These are phyloP conservation scores for Lepidothrix coronata DNA, from an alignment of 2,113 vertebrate species.

Conservation along the genomic window DNA sequence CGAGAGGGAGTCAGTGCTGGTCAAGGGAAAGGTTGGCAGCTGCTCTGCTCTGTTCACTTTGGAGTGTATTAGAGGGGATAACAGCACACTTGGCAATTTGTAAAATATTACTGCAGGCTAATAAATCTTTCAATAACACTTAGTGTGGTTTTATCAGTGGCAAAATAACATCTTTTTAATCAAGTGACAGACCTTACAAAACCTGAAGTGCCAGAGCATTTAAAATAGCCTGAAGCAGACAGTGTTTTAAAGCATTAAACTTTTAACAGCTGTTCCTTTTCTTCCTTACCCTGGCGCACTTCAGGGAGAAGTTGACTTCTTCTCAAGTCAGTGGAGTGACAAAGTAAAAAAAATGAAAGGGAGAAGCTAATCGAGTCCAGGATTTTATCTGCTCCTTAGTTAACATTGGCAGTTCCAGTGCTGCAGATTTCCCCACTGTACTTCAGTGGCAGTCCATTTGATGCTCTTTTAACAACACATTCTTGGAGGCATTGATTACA, in stretches of 20 bases:
- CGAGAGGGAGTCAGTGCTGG: background rate
- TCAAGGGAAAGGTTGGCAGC: background rate
- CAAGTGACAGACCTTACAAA: background rate
- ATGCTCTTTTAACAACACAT: background rate
- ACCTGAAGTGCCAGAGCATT: background rate
- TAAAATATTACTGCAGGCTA: background rate
- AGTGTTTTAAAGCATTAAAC: slow-evolving; percentile 11
- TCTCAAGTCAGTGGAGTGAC: background rate
- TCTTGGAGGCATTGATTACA: background rate
- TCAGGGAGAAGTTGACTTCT: background rate
- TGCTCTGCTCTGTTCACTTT: background rate
- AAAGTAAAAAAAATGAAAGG: background rate
- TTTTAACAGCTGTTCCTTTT: slow-evolving; percentile 9
- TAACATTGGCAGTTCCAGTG: background rate
- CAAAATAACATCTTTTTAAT: background rate
- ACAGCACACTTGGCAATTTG: background rate
- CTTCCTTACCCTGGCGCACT: background rate
- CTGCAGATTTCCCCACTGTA: background rate
- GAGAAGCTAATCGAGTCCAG: background rate
- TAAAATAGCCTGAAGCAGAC: slow-evolving; percentile 6
- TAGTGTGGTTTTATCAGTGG: background rate
- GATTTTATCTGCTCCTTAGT: background rate
- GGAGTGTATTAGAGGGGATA: background rate
- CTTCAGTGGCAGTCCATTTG: background rate
- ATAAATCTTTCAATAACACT: background rate